phyloP scores from a whole-genome alignment of 2,888 invertebrate species.

The Phyllotreta striolata region DNA sequence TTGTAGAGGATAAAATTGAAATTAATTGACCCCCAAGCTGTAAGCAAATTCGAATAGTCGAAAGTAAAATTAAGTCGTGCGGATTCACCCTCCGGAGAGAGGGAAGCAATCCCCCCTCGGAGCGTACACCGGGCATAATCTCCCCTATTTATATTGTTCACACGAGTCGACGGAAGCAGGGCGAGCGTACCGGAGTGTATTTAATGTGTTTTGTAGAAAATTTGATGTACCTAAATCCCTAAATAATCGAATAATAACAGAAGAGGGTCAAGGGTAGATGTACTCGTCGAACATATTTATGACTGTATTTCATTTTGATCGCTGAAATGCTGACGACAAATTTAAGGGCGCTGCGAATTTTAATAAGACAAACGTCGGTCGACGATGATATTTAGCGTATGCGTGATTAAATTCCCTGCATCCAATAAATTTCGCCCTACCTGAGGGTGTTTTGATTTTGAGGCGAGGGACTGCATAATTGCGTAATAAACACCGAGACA shows the following conservation, averaged over 20 bases:
- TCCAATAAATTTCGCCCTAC: conserved; percentile 16
- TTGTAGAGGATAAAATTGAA: background rate
- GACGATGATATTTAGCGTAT: conserved; percentile 12
- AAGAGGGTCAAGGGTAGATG: conserved; percentile 9
- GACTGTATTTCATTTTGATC: too few species aligned
- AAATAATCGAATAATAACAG: conserved; percentile 30
- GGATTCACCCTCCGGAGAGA: conserved; percentile 13
- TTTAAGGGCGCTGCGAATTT: background rate
- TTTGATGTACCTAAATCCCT: conserved; percentile 26
- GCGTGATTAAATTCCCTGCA: conserved; percentile 23
- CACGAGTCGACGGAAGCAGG: conserved; percentile 24
- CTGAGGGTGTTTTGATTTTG: conserved; percentile 18
- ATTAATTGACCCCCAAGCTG: background rate
- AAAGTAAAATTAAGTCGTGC: conserved; percentile 10
- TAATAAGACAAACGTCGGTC: conserved; percentile 4
- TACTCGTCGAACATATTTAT: too few species aligned
- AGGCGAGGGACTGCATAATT: conserved; percentile 22
- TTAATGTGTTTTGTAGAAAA: conserved; percentile 28
- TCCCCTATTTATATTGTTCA: conserved; percentile 32
- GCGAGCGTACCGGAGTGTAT: conserved; percentile 23
- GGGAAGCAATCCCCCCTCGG: conserved; percentile 14
- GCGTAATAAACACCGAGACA: conserved; percentile 29
- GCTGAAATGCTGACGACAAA: too few species aligned
- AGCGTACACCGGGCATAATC: conserved; percentile 25
- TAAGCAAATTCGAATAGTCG: conserved; percentile 5